Evolutionary conservation across 35 echinoderm and acorn worm species (phyloP), one percentile per base, ranked within the genome.

Genomic region (Apostichopus parvimensis): DNA sequence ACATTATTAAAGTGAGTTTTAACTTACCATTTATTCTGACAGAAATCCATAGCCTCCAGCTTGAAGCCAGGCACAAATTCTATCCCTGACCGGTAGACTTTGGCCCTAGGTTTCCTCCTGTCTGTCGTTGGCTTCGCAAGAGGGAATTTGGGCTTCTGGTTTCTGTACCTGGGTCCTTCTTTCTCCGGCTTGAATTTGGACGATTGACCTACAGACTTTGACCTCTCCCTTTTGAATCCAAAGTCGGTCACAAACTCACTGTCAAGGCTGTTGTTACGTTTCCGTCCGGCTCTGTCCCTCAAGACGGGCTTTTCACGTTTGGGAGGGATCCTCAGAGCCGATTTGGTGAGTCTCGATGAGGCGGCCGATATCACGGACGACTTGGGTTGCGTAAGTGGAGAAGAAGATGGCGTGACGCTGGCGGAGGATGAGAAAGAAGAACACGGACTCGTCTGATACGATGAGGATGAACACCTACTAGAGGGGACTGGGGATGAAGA

Each of bases 11-110:
- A 45, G 34, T 45, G 28, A 34, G 1, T 21, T 70, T 75, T 24
- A 15, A 61, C 88, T 89, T 84, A 97, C 95, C 95, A 97, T 20
- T 97, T 97, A 65, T 97, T 94, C 22, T 87, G 57, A 66, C 73
- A 77, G 73, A 90, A 97, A 78, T 97, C 95, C 92, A 91, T 93
- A 5, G 96, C 96, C 77, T 98, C 93, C 5, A 98, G 53, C 53
- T 93, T 98, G 28, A 89, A 91, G 17, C 92, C 92, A 8, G 89
- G 80, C 91, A 72, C 22, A 86, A 98, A 94, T 7, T 93, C 88
- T 34, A 98, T 78, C 6, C 96, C 96, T 1, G 57, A n/a, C 53
- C 95, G 78, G 8, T 91, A 20, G 73, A 95, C 91, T 52, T 87
- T 91, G 5, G 54, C 8, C 58, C 90, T 89, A 7, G 77, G 86